Evolutionary conservation across 1,140 invertebrate species (phyloP).

Genomic region (Protaetia brevitarsis): DNA sequence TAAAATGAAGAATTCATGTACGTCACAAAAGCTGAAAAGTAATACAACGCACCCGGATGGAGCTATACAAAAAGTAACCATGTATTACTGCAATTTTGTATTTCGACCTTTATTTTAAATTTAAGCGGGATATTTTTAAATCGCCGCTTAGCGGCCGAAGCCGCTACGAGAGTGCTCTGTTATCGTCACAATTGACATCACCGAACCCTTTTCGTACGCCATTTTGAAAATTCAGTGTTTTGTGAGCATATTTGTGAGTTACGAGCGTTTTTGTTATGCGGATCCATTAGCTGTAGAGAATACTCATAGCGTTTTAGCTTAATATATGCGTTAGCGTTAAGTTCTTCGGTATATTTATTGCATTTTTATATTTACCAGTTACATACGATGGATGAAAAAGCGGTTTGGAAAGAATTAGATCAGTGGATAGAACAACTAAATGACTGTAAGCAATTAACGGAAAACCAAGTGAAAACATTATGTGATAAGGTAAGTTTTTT

Average conservation of each 20-base stretch:
- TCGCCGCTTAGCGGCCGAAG: neutral
- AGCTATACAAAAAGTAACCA: neutral
- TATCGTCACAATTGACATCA: neutral
- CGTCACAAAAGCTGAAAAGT: neutral
- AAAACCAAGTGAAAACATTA: slow-evolving; percentile 99
- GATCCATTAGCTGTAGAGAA: slow-evolving; percentile 2
- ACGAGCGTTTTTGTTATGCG: neutral
- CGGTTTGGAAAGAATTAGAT: slow-evolving; percentile 95
- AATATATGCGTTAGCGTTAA: slow-evolving; percentile 6
- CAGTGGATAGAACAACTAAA: slow-evolving; percentile 99
- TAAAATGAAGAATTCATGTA: neutral
- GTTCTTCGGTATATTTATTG: neutral
- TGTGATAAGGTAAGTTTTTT: slow-evolving; percentile 92
- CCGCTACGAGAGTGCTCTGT: slow-evolving; percentile 1
- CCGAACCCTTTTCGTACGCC: neutral
- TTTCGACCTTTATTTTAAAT: slow-evolving; percentile 2
- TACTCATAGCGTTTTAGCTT: neutral
- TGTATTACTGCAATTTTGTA: neutral
- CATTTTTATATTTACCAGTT: slow-evolving; percentile 19
- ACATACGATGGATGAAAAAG: slow-evolving; percentile 81
- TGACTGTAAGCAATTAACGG: slow-evolving; percentile 99
- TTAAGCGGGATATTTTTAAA: neutral
- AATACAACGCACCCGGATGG: slow-evolving; percentile 15
- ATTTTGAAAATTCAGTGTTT: slow-evolving; percentile 14
- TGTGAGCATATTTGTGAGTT: slow-evolving; percentile 13